Evolutionary conservation across 2,888 invertebrate genomes (phyloP), one percentile per base, ranked within the genome.

Genomic region (Alloscopus bannaensis): DNA sequence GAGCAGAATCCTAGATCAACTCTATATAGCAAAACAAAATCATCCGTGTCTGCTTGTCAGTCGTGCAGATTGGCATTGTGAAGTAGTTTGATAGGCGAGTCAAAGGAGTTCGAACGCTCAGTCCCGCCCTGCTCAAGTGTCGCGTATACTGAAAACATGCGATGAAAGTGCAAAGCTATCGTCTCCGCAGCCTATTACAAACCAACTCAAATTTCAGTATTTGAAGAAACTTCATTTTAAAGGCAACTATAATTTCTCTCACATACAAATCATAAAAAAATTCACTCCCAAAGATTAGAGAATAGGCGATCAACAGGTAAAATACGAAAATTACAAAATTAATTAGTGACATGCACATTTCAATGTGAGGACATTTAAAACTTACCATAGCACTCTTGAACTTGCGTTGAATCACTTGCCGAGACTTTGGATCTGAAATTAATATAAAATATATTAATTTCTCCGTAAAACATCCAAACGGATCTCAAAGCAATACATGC

Each of bases 331-430:
- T n/a, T n/a, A n/a, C n/a, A n/a, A n/a, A n/a, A n/a, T n/a, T n/a
- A n/a, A n/a, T n/a, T n/a, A n/a, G n/a, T n/a, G n/a, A n/a, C n/a
- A n/a, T n/a, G n/a, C n/a, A n/a, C n/a, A n/a, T n/a, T n/a, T n/a
- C n/a, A n/a, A n/a, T n/a, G n/a, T n/a, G n/a, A n/a, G n/a, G n/a
- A n/a, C n/a, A n/a, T n/a, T n/a, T n/a, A n/a, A n/a, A 36, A 91
- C 95, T 94, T 91, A 96, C 99, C 99, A 99, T 97, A 87, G 95
- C 94, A 69, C 99, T 99, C 90, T 96, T 97, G 91, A 98, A 99
- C 90, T 95, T 96, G 88, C 99, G 92, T 90, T 98, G 97, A 88
- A 96, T 94, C 87, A 99, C 93, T 91, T 98, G 96, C 88, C 97
- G 92, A 86, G 96, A 97, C 91, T 98, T 98, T 84, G 98, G 97